These are phyloP conservation scores for Spheniscus humboldti DNA, from an alignment of 2,797 vertebrate species.

Conservation along the genomic window DNA sequence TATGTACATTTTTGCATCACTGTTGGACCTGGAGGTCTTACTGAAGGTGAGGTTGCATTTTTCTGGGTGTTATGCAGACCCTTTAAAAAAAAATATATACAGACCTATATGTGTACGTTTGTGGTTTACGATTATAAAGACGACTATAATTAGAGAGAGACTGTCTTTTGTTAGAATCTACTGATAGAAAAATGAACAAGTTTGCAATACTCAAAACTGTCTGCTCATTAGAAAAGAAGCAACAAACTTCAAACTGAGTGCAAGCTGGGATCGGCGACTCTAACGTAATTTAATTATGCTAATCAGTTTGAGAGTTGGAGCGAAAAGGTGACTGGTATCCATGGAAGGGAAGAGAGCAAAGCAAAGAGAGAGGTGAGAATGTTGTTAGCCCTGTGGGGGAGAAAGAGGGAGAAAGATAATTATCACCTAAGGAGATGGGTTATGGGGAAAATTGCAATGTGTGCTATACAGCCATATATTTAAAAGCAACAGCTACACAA, in stretches of 20 bases:
- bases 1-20: not conserved
- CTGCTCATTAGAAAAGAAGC: not conserved
- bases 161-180: not conserved
- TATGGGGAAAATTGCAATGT: not conserved
- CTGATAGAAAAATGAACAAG: not conserved
- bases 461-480: not conserved
- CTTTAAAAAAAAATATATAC: not conserved
- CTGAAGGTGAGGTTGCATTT: not conserved
- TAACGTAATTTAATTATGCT: not conserved
- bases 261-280: not conserved
- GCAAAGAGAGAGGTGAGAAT: not conserved
- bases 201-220: not conserved
- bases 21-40: not conserved
- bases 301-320: not conserved
- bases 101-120: not conserved
- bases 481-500: not conserved
- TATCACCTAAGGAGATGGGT: not conserved
- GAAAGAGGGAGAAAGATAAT: not conserved
- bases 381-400: not conserved
- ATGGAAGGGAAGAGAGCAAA: not conserved
- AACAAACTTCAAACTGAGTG: not conserved
- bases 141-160: not conserved
- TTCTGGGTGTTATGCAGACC: not conserved
- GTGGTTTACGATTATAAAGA: not conserved
- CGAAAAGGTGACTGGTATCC: not conserved